A percentile compares a stretch with the other conserved stretches of the same genome.
Conservation (phyloP, 2,797 vertebrate species). For the Yasuhikotakia modesta region DNA sequence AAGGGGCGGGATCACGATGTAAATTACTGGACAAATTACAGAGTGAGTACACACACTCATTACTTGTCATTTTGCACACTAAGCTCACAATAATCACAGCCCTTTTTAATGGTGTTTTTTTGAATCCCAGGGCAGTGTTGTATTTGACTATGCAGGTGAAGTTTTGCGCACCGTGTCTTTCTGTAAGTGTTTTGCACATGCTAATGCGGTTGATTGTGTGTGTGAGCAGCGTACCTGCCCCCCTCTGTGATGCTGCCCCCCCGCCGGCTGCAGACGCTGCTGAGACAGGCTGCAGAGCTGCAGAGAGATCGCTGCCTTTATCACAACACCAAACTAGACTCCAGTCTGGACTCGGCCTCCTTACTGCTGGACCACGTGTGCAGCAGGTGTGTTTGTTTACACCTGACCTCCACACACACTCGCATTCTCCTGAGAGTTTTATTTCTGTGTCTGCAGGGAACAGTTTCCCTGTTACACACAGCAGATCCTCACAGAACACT, state of each 20-base stretch:
- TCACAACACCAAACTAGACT: slow-evolving; percentile 98
- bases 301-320: slow-evolving; percentile 99
- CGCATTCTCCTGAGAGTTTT: too few relatives aligned
- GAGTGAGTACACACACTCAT: slow-evolving; percentile 79
- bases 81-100: too few relatives aligned
- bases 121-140: too few relatives aligned
- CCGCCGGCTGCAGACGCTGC: slow-evolving; percentile 92
- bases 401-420: too few relatives aligned
- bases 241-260: slow-evolving; percentile 98
- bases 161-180: too few relatives aligned
- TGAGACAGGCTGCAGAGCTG: slow-evolving; percentile 94
- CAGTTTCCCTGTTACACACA: slow-evolving; percentile 99
- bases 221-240: slow-evolving; percentile 87
- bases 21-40: slow-evolving; percentile 97
- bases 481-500: slow-evolving; percentile 98
- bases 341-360: slow-evolving; percentile 92
- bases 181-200: not conserved
- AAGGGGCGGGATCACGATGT: slow-evolving; percentile 91
- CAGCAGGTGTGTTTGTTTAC: slow-evolving; percentile 82
- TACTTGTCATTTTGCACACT: not conserved
- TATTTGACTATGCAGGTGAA: too few relatives aligned
- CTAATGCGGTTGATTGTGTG: slow-evolving; percentile 3
- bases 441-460: slow-evolving; percentile 78
- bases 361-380: slow-evolving; percentile 97
- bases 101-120: too few relatives aligned